Percentiles rank a stretch among this genome's conserved stretches.
Evolutionary conservation across 2,797 vertebrate species (phyloP).

Genomic region (Rhinatrema bivittatum): DNA sequence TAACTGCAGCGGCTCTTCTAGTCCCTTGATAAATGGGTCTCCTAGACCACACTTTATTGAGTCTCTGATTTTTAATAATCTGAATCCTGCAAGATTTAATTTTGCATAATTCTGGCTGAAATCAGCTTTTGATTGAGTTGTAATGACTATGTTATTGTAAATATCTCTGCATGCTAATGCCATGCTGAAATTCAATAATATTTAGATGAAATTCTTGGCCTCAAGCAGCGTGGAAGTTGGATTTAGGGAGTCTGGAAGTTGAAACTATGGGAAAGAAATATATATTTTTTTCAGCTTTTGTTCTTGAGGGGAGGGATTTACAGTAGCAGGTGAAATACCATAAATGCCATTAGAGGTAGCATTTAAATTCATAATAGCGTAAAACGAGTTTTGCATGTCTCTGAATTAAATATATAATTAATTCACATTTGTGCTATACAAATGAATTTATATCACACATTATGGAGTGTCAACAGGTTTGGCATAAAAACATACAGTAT

Average conservation of each 20-base stretch:
- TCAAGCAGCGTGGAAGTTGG: slow-evolving; percentile 53
- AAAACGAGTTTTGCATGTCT: too few species aligned
- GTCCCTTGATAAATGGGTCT: slow-evolving; percentile 71
- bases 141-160: slow-evolving; percentile 80
- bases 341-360: slow-evolving; percentile 47
- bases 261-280: slow-evolving; percentile 59
- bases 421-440: slow-evolving; percentile 2
- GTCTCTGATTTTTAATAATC: slow-evolving; percentile 79
- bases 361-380: too few species aligned
- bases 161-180: slow-evolving; percentile 77
- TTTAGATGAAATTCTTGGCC: slow-evolving; percentile 73
- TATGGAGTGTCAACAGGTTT: too few species aligned
- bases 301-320: too few species aligned
- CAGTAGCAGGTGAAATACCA: slow-evolving; percentile 40
- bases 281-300: slow-evolving; percentile 44
- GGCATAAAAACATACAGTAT: too few species aligned
- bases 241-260: slow-evolving; percentile 59
- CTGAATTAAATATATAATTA: too few species aligned
- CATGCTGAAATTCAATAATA: slow-evolving; percentile 70
- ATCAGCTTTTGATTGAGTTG: slow-evolving; percentile 81
- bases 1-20: slow-evolving; percentile 49
- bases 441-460: too few species aligned
- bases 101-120: slow-evolving; percentile 80
- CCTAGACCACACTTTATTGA: slow-evolving; percentile 73
- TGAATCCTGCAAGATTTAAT: slow-evolving; percentile 78